Evolutionary conservation across 2,797 vertebrate genomes (phyloP).

Genomic region (Typhlichthys eigenmanni): DNA sequence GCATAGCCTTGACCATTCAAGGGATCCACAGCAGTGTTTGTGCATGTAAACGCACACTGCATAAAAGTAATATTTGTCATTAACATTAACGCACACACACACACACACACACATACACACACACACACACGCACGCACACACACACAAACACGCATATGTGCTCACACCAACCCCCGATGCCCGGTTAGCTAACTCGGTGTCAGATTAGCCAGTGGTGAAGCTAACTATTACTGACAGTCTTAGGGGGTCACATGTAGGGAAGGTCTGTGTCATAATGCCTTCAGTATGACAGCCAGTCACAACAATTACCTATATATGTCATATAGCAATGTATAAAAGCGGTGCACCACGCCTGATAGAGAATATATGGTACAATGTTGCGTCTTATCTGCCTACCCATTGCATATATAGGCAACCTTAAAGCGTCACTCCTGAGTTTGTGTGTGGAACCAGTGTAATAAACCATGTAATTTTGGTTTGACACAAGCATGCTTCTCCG

Average conservation of each 20-base stretch:
- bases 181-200: slow-evolving; percentile 15
- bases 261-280: neutral
- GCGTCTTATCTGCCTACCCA: slow-evolving; percentile 43
- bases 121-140: slow-evolving; percentile 2
- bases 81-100: neutral
- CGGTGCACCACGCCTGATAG: slow-evolving; percentile 12
- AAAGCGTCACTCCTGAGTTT: neutral
- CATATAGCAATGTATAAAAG: slow-evolving; percentile 12
- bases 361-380: slow-evolving; percentile 57
- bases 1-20: neutral
- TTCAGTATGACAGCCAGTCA: slow-evolving; percentile 39
- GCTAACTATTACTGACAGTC: slow-evolving; percentile 34
- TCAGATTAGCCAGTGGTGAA: slow-evolving; percentile 32
- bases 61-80: neutral
- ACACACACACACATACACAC: neutral
- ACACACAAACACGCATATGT: neutral
- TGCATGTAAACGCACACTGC: neutral
- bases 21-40: neutral
- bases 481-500: too few species aligned
- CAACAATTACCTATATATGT: slow-evolving; percentile 47
- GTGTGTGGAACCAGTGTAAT: too few species aligned
- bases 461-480: too few species aligned
- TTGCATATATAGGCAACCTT: neutral
- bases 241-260: neutral
- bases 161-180: slow-evolving; percentile 1